Base-by-base conservation (phyloP, 2,888 invertebrate genomes). In the Fragum whitleyi region DNA sequence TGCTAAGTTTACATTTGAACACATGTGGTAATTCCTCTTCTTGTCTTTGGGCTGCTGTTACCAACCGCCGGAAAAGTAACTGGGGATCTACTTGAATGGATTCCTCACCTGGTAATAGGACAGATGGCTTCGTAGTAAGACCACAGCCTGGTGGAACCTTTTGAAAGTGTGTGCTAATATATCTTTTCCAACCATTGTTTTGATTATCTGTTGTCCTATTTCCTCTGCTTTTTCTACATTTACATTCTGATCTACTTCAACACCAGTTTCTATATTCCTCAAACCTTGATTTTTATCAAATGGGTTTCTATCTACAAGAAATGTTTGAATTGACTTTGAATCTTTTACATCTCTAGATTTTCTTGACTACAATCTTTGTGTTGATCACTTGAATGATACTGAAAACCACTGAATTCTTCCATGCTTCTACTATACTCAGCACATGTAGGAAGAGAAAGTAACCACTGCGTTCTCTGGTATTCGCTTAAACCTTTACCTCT, bases 401-500 rank as follows among this genome's bases (percentile, higher is more conserved):
- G 2, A 9, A 36, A 36, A 7, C 68, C 67, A 32, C 32, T n/a
- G 29, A 72, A 67, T 14, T 29, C 57, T 23, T 77, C 67, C 57
- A 77, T 77, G 14, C 61, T 59, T 19, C 65, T 68, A 32, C 65
- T 77, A 1, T 65, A 19, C 19, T 67, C 67, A 1, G 51, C n/a
- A 32, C 32, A 59, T 7, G 68, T 42, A 5, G 72, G 77, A 39
- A 55, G 70, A 14, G 77, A 72, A 0, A 73, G 65, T 19, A 77
- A 16, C 77, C 74, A 79, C 42, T 70, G 69, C 3, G 70, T 23
- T 26, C 83, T 61, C 77, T 88, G 86, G 21, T 47, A n/a, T 36
- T 88, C 86, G 9, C 57, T 67, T 82, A 87, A 74, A 16, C 86
- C 85, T 62, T 79, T 53, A 3, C 88, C 85, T 42, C 86, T 32